Evolutionary conservation across 2,113 vertebrate species (phyloP), one percentile per base, ranked within the genome.

Genomic region (Triplophysa tibetana): DNA sequence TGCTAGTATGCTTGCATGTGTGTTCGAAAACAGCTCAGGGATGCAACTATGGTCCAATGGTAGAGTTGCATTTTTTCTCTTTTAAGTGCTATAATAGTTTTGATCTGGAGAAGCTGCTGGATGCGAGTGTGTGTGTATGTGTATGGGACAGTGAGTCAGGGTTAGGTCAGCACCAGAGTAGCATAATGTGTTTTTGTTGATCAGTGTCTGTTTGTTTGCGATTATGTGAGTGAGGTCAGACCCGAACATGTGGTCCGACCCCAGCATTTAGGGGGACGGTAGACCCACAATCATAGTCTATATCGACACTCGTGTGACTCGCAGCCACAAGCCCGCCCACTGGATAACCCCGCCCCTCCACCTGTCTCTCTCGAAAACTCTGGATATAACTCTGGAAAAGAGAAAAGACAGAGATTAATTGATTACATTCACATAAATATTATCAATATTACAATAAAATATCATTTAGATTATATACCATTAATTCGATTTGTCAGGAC

Each of bases 361-460:
- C 94, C 92, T 99, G 97, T 80, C 97, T 93, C 10, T 98, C 98
- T 80, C 98, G 93, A 89, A 99, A 98, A 90, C 94, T 99, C 94
- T 99, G 98, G 90, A 99, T 99, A 91, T 99, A 99, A 85, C 98
- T 99, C 98, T 99, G 90, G 14, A 52, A 48, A 3, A 48, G 2
- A 79, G 24, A 70, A 75, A 58, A 41, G 8, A 75, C 19, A 21
- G 13, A 64, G 23, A 26, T 43, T 1, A 67, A 67, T 7, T 2
- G 16, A 3, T 23, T 13, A 73, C 8, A 41, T 45, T 12, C 8
- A 12, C 11, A 45, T 45, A 11, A 45, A 45, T 12, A 43, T 11
- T 10, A 43, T 11, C 41, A 43, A 11, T 43, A 45, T 45, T 45
- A 45, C 43, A 38, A 38, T 38, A 38, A 38, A 38, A 38, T 12